phyloP scores from a whole-genome alignment of 2,113 vertebrate genomes.

The Apodemus sylvaticus region DNA sequence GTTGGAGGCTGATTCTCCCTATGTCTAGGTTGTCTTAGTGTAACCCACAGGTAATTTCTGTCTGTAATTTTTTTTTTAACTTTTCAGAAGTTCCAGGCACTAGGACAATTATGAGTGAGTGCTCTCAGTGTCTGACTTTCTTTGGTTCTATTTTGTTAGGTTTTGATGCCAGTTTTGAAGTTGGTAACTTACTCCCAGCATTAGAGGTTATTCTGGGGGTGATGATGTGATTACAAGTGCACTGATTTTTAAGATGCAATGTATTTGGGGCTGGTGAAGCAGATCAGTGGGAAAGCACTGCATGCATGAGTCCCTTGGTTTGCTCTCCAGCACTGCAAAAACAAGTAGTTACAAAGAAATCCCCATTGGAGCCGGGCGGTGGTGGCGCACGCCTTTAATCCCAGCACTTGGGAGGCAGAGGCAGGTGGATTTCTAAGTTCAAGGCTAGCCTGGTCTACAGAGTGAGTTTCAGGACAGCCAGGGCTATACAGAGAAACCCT shows the following conservation, averaged over 20 bases:
- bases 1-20: background rate
- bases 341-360: background rate
- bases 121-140: background rate
- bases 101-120: background rate
- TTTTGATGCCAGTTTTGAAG: background rate
- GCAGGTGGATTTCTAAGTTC: too few species aligned
- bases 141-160: background rate
- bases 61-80: background rate
- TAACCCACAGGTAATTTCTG: background rate
- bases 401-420: too few species aligned
- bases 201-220: background rate
- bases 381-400: too few species aligned
- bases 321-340: background rate
- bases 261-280: background rate
- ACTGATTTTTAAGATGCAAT: background rate
- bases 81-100: background rate
- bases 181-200: too few species aligned
- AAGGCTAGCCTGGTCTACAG: too few species aligned
- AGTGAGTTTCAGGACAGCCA: too few species aligned
- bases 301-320: background rate
- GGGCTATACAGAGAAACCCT: too few species aligned
- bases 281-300: background rate
- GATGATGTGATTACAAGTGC: background rate
- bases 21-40: background rate
- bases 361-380: too few species aligned